These are phyloP conservation scores for Gallinago nigripennis DNA, from an alignment of 2,797 vertebrate genomes.

Conservation along the genomic window DNA sequence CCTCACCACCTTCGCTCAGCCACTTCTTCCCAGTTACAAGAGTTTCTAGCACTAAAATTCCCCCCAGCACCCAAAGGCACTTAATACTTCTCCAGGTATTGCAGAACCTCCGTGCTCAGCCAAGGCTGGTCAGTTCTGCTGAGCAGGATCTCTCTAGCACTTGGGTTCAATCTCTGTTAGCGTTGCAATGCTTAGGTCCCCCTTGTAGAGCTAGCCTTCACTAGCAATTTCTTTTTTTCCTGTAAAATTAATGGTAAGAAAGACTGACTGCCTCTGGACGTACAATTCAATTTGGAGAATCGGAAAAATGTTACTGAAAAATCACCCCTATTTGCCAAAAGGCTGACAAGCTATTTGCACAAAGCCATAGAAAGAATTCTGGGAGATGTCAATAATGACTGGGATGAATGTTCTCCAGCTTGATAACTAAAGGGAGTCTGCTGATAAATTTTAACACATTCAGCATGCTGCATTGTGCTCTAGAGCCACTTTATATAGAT, in stretches of 20 bases:
- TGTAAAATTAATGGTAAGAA: slow-evolving; percentile 36
- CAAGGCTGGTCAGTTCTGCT: not conserved
- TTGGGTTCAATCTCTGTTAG: not conserved
- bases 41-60: not conserved
- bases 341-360: slow-evolving; percentile 52
- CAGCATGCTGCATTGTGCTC: not conserved
- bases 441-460: slow-evolving; percentile 15
- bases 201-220: not conserved
- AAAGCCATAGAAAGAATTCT: slow-evolving; percentile 23
- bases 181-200: not conserved
- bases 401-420: slow-evolving; percentile 34
- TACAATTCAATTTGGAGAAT: slow-evolving; percentile 51
- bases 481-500: not conserved
- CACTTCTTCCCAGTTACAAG: not conserved
- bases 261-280: slow-evolving; percentile 24
- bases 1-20: not conserved
- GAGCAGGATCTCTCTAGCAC: not conserved
- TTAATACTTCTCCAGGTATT: not conserved
- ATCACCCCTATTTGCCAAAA: slow-evolving; percentile 40
- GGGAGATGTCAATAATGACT: slow-evolving; percentile 46
- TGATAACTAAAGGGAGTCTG: slow-evolving; percentile 26
- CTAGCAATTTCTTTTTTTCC: not conserved
- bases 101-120: not conserved
- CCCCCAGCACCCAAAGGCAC: not conserved
- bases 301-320: slow-evolving; percentile 50